These are phyloP conservation scores for Unio pictorum DNA, from an alignment of 2,888 invertebrate species.

Conservation along the genomic window DNA sequence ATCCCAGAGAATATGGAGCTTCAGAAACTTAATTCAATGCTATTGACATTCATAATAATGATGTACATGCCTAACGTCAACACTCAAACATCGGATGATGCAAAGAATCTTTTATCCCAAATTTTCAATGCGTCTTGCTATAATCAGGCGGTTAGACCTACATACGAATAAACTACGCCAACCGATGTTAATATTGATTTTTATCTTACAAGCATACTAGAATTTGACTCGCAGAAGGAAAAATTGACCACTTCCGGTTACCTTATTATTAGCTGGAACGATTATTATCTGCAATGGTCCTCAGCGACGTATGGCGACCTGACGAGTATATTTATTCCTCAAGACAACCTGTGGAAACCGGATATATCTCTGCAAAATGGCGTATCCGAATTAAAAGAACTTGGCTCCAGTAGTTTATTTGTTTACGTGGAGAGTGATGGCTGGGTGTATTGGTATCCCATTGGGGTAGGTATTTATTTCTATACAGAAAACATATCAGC, in stretches of 20 bases:
- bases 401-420: slow-evolving; percentile 1
- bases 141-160: slow-evolving; percentile 14
- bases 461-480: neutral
- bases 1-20: too few species aligned
- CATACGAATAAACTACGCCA: slow-evolving; percentile 6
- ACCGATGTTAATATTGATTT: slow-evolving; percentile 24
- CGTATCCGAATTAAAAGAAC: slow-evolving; percentile 1
- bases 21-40: too few species aligned
- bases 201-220: slow-evolving; percentile 16
- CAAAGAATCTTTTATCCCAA: slow-evolving; percentile 6
- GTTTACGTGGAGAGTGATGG: slow-evolving; percentile 1
- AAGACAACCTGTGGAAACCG: slow-evolving; percentile 8
- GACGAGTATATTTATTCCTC: neutral
- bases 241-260: slow-evolving; percentile 23
- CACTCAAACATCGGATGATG: too few species aligned
- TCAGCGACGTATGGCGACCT: slow-evolving; percentile 9
- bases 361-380: slow-evolving; percentile 8
- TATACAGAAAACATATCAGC: too few species aligned
- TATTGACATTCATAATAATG: too few species aligned
- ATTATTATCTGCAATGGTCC: slow-evolving; percentile 18
- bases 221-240: slow-evolving; percentile 19
- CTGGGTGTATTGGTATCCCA: slow-evolving; percentile 3
- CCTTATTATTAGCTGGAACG: slow-evolving; percentile 20
- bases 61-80: too few species aligned
- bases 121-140: slow-evolving; percentile 15